These are phyloP conservation scores for Perognathus longimembris DNA, from an alignment of 2,113 vertebrate genomes.

Conservation along the genomic window DNA sequence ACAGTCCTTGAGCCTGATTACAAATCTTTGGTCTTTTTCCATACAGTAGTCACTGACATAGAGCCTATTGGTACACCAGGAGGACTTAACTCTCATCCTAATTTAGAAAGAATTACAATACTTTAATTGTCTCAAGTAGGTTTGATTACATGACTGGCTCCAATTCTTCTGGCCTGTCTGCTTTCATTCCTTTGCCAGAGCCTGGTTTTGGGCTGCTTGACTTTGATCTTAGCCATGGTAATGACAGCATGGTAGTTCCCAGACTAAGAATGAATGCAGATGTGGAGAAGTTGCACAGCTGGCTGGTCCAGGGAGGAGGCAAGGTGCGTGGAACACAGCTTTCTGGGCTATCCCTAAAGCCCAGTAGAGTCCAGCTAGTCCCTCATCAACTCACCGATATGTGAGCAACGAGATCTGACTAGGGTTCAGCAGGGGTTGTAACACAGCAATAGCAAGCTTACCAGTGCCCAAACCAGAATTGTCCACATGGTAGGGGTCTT, in stretches of 20 bases:
- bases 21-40: background rate
- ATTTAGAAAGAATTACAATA: background rate
- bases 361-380: too few species aligned
- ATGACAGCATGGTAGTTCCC: background rate
- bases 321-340: background rate
- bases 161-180: background rate
- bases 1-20: background rate
- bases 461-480: background rate
- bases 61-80: background rate
- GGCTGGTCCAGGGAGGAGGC: background rate
- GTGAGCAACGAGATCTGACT: background rate
- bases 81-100: background rate
- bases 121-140: background rate
- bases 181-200: background rate
- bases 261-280: background rate
- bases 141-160: background rate
- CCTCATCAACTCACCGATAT: fast-evolving
- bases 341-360: too few species aligned
- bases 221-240: background rate
- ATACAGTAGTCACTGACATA: background rate
- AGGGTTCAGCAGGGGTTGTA: background rate
- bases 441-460: background rate
- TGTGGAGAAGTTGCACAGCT: background rate
- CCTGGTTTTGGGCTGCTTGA: background rate
- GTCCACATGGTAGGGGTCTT: fast-evolving